Evolutionary conservation across 2,797 vertebrate genomes (phyloP), one percentile per base, ranked within the genome.

Genomic region (Synanceia verrucosa): DNA sequence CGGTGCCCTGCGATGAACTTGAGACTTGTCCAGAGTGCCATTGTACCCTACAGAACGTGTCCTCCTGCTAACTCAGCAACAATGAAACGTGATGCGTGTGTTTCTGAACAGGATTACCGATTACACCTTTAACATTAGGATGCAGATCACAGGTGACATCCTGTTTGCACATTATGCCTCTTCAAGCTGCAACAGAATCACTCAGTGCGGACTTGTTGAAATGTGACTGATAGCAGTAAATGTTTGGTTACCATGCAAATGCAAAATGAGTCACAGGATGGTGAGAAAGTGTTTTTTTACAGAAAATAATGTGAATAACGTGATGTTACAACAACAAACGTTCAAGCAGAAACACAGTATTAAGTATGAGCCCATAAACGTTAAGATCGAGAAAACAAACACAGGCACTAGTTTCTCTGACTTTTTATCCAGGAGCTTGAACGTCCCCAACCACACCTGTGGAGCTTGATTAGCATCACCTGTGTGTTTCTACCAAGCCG

Each of bases 381-480:
- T n/a, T n/a, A n/a, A n/a, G n/a, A n/a, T n/a, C n/a, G n/a, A n/a
- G n/a, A 28, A 4, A 5, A 13, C 12, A 12, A 8, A 37, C 37
- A 11, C 24, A 23, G 7, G 14, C 19, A 11, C 14, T 24, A 2
- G 6, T 28, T 24, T 0, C 12, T n/a, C 7, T 37, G 3, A 8
- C 7, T 9, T 21, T 12, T 4, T 6, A 16, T 26, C 4, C 7
- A 18, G 4, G 0, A 33, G 33, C 48, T 1, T 55, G 68, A 11
- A 23, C 31, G 6, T 13, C 23, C 28, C 52, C 13, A 66, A 41
- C 56, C 57, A 55, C 57, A 3, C 43, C 34, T n/a, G 31, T 21
- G 37, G n/a, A 24, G 33, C 51, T 19, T 77, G 28, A 92, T 90
- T 43, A 71, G 6, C 1, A 4, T 53, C 90, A 90, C 80, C 87